A percentile compares a stretch with the other conserved stretches of the same genome.
These are phyloP conservation scores for Glossophaga mutica DNA, from an alignment of 2,797 vertebrate species.

Conservation along the genomic window DNA sequence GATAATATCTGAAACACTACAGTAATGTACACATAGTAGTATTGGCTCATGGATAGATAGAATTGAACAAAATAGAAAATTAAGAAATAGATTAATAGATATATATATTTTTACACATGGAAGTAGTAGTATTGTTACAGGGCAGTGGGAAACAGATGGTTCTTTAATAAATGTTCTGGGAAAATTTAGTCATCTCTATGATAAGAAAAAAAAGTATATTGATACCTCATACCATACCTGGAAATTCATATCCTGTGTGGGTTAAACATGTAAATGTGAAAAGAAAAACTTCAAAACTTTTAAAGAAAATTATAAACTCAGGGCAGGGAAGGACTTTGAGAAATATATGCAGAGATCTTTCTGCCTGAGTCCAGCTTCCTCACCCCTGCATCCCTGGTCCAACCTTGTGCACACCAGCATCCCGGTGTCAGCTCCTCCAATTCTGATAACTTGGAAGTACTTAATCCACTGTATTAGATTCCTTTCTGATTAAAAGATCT, in stretches of 20 bases:
- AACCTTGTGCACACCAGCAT: no score
- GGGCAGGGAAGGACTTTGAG: background rate
- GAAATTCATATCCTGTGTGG: background rate
- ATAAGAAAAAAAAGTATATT: background rate
- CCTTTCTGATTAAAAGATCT: background rate
- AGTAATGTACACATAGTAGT: background rate
- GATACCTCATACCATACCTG: background rate
- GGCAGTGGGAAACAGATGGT: background rate
- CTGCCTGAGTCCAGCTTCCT: background rate
- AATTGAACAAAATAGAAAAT: background rate
- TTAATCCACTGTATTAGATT: background rate
- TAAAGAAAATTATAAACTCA: background rate
- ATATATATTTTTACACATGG: background rate
- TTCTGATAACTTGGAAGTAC: background rate
- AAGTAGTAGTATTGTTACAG: background rate
- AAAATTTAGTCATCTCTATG: background rate
- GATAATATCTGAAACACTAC: background rate
- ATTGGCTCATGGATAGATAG: background rate
- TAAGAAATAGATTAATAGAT: background rate
- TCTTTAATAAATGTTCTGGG: background rate
- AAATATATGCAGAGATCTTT: background rate
- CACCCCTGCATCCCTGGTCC: background rate
- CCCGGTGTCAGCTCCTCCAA: background rate
- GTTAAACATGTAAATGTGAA: background rate
- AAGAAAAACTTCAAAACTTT: background rate